These are phyloP conservation scores for Acrobasis suavella DNA, from an alignment of 2,888 invertebrate species.

Conservation along the genomic window DNA sequence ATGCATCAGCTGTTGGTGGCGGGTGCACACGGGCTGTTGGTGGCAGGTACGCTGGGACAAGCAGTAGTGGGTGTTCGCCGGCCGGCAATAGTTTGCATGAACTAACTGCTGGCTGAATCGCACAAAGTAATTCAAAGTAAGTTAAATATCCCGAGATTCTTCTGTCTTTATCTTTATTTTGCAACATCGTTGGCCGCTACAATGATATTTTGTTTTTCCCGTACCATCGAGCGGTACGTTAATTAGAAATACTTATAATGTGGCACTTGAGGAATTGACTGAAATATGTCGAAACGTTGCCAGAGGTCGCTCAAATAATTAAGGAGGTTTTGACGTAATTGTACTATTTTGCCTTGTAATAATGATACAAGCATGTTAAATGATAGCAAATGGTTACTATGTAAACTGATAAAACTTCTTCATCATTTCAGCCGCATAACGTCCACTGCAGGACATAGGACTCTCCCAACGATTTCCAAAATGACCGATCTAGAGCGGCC, in stretches of 20 bases:
- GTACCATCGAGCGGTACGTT: constrained; percentile 18
- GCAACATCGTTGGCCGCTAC: constrained; percentile 24
- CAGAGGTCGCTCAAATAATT: constrained; percentile 9
- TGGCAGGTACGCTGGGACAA: too few relatives aligned
- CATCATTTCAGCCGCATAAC: too few relatives aligned
- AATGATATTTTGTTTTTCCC: constrained; percentile 33
- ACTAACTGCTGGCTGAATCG: too few relatives aligned
- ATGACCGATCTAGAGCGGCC: too few relatives aligned
- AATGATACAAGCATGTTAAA: background rate
- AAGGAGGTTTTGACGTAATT: constrained; percentile 4
- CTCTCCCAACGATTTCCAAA: too few relatives aligned
- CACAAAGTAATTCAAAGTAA: too few relatives aligned
- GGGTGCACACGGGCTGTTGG: too few relatives aligned
- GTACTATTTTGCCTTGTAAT: background rate
- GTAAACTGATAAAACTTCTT: background rate
- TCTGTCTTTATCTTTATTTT: background rate
- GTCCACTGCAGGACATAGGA: too few relatives aligned
- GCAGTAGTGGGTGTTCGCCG: too few relatives aligned
- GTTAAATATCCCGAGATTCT: background rate
- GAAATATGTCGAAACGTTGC: background rate
- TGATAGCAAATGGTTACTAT: background rate
- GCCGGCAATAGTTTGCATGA: too few relatives aligned
- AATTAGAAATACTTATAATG: constrained; percentile 21
- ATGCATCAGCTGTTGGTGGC: too few relatives aligned
- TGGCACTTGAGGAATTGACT: constrained; percentile 13